These are phyloP conservation scores for Hippocampus guttulatus DNA, from an alignment of 2,113 vertebrate species.

Conservation along the genomic window DNA sequence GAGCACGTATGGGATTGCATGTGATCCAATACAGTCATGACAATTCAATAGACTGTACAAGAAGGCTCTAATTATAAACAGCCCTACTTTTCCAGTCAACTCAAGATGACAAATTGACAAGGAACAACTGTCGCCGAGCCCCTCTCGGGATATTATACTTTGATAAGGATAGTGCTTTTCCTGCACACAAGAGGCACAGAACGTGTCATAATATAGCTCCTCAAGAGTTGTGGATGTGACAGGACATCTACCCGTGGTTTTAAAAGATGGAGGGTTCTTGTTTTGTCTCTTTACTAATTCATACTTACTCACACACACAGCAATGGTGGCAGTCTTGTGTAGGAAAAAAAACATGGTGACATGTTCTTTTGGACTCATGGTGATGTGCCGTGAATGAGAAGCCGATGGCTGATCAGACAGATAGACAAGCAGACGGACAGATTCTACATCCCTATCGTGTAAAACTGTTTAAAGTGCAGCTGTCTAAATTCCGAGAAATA, in stretches of 20 bases:
- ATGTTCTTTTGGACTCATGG: slow-evolving; percentile 11
- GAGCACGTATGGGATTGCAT: background rate
- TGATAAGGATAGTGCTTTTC: slow-evolving; percentile 54
- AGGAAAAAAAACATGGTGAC: slow-evolving; percentile 30
- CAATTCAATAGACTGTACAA: slow-evolving; percentile 21
- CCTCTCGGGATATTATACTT: slow-evolving; percentile 51
- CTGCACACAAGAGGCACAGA: slow-evolving; percentile 32
- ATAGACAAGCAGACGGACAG: slow-evolving; percentile 6
- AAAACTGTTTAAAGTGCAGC: slow-evolving; percentile 21
- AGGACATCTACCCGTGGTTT: slow-evolving; percentile 51
- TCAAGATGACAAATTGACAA: slow-evolving; percentile 51
- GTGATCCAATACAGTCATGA: slow-evolving; percentile 15
- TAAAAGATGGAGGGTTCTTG: slow-evolving; percentile 46
- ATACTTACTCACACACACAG: slow-evolving; percentile 22
- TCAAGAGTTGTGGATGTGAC: slow-evolving; percentile 45
- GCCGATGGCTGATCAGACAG: slow-evolving; percentile 12
- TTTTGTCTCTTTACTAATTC: slow-evolving; percentile 57
- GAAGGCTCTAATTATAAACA: slow-evolving; percentile 47
- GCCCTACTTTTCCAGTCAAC: slow-evolving; percentile 34
- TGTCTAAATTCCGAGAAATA: background rate
- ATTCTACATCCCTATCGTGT: slow-evolving; percentile 16
- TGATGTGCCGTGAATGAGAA: slow-evolving; percentile 18
- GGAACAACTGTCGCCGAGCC: slow-evolving; percentile 36
- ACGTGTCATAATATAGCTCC: slow-evolving; percentile 46
- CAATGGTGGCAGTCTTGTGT: slow-evolving; percentile 9